Base-by-base conservation (phyloP, 2,888 invertebrate genomes). In the Rotaria macrura region DNA sequence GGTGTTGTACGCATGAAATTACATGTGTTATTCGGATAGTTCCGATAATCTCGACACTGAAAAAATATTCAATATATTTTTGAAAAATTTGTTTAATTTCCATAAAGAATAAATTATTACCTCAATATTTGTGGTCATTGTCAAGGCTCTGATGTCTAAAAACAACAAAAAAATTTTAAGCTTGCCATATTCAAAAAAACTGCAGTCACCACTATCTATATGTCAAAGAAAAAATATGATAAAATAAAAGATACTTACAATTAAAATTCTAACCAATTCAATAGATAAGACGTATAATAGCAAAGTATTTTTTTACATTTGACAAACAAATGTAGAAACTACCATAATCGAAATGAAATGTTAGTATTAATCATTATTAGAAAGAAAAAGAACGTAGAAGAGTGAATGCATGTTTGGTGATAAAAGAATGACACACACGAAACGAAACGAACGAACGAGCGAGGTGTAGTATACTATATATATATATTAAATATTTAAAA, bases 1-100 rank as follows among this genome's bases (percentile, higher is more conserved):
- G 88, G 88, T 12, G 89, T 89, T 9, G 87, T 87, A 43, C 88
- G 88, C 7, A 91, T 89, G 88, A 91, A 91, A 14, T 87, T 52
- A 88, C 91, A 91, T 20, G 88, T 84, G 88, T 87, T 54, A 79
- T 52, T 84, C 34, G 43, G n/a, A 43, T 86, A 65, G n/a, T 88
- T 88, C 86, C 89, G 89, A n/a, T 89, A 87, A 84, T 88, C 88
- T 38, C 89, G 87, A 86, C 90, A 90, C 90, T 90, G 43, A 1
- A 17, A 23, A 7, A 34, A 79, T 43, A 40, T 0, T 43, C 23
- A 74, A 23, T 25, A 5, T 43, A 25, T 25, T 34, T n/a, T n/a
- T n/a, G n/a, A n/a, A n/a, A 74, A 38, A 5, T 7, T 65, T 5
- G 6, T 20, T 38, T 20, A 34, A 20, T 4, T 65, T 20, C 20